These are phyloP conservation scores for Sycophila sp. DNA, from an alignment of 1,140 invertebrate genomes.

Conservation along the genomic window DNA sequence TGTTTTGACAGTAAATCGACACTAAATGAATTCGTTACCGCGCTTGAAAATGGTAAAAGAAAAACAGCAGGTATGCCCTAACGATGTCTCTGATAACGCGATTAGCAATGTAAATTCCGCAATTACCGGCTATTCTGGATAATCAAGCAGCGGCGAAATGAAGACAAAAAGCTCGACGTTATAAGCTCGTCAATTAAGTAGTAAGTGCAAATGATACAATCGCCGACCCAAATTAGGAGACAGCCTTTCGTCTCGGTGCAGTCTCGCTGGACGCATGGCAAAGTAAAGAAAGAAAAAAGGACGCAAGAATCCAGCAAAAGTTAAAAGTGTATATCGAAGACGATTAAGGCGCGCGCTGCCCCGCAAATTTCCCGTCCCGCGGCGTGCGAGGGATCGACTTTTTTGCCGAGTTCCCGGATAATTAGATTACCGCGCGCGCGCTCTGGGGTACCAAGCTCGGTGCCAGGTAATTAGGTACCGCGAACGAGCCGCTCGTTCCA, in stretches of 20 bases:
- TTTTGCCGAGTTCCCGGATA: constrained; percentile 4
- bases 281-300: neutral
- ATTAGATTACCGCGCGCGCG: constrained; percentile 26
- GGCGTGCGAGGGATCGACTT: constrained; percentile 40
- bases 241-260: no score
- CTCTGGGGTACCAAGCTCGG: neutral
- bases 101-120: no score
- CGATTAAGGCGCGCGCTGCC: constrained; percentile 37
- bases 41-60: no score
- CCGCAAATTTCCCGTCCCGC: constrained; percentile 42
- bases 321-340: constrained; percentile 11
- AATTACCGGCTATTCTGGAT: no score
- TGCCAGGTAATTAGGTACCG: constrained; percentile 37
- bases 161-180: no score
- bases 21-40: no score
- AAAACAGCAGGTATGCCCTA: no score
- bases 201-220: neutral
- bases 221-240: neutral
- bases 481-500: constrained; percentile 29
- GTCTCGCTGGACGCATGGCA: no score
- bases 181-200: neutral
- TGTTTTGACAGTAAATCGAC: no score
- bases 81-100: no score
- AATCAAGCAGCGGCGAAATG: no score
- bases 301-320: neutral